Evolutionary conservation across 2,888 invertebrate genomes (phyloP).

Genomic region (Lumbricus terrestris): DNA sequence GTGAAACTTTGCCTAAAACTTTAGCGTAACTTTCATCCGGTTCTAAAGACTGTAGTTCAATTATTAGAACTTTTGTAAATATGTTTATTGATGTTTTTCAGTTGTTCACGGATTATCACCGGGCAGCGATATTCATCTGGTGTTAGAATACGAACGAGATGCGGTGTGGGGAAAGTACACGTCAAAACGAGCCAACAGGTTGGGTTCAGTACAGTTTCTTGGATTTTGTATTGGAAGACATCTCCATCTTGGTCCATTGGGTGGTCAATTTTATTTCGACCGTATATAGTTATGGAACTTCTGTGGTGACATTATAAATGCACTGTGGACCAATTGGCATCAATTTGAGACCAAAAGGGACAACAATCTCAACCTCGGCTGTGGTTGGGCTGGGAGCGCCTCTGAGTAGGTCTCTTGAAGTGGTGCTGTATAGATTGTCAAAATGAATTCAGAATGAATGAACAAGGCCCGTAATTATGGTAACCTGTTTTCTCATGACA

Average conservation of each 20-base stretch:
- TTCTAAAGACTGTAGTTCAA: not conserved
- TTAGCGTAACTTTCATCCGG: not conserved
- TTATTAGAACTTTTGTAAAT: not conserved
- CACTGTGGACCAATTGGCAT: no score
- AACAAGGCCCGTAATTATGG: no score
- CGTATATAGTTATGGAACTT: no score
- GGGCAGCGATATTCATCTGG: constrained; percentile 76
- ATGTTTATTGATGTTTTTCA: constrained; percentile 36
- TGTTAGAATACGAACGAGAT: constrained; percentile 77
- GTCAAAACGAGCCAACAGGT: constrained; percentile 75
- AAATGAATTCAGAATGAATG: no score
- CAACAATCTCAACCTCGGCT: no score
- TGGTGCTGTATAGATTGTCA: no score
- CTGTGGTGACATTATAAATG: no score
- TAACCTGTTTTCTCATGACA: no score
- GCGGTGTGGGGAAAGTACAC: constrained; percentile 75
- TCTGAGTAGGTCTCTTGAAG: no score
- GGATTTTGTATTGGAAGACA: not conserved
- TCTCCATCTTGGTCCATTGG: not conserved
- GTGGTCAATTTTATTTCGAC: no score
- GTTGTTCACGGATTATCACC: constrained; percentile 69
- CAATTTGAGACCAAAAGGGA: no score
- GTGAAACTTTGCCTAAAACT: not conserved
- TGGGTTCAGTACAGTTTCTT: constrained; percentile 19
- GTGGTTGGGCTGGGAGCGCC: no score